phyloP scores from a whole-genome alignment of 1,140 invertebrate species.

The Ctenoplectra terminalis region DNA sequence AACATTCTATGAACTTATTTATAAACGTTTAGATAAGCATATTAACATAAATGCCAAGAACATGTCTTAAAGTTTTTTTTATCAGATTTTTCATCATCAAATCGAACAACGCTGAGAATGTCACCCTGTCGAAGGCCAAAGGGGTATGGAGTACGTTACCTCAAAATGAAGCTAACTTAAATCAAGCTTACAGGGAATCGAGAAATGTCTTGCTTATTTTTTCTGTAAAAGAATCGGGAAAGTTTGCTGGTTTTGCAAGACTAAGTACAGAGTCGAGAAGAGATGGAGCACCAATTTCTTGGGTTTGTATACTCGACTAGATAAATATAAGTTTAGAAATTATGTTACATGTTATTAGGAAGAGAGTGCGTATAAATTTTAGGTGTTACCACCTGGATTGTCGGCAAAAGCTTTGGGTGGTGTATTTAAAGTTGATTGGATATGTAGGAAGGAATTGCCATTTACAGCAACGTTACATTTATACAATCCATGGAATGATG shows the following conservation, averaged over 20 bases:
- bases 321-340: background rate
- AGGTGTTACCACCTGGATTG: slow-evolving; percentile 93
- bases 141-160: slow-evolving; percentile 99
- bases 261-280: slow-evolving; percentile 93
- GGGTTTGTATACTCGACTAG: slow-evolving; percentile 86
- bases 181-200: slow-evolving; percentile 95
- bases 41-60: slow-evolving; percentile 34
- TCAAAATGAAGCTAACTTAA: slow-evolving; percentile 98
- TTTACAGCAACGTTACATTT: slow-evolving; percentile 96
- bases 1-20: background rate
- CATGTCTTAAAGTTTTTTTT: slow-evolving; percentile 60
- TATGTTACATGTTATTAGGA: background rate
- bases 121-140: slow-evolving; percentile 96
- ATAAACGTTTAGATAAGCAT: slow-evolving; percentile 28
- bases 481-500: slow-evolving; percentile 99
- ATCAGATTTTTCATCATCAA: slow-evolving; percentile 96
- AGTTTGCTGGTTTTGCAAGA: slow-evolving; percentile 95
- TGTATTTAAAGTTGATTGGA: slow-evolving; percentile 98
- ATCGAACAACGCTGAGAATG: slow-evolving; percentile 98
- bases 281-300: slow-evolving; percentile 94
- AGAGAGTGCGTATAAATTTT: slow-evolving; percentile 34
- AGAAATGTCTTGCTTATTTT: slow-evolving; percentile 98
- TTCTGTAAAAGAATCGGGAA: slow-evolving; percentile 98
- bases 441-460: slow-evolving; percentile 96
- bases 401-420: slow-evolving; percentile 96